Base-by-base conservation (phyloP, 2,888 invertebrate genomes). In the Ophioninae sp. region DNA sequence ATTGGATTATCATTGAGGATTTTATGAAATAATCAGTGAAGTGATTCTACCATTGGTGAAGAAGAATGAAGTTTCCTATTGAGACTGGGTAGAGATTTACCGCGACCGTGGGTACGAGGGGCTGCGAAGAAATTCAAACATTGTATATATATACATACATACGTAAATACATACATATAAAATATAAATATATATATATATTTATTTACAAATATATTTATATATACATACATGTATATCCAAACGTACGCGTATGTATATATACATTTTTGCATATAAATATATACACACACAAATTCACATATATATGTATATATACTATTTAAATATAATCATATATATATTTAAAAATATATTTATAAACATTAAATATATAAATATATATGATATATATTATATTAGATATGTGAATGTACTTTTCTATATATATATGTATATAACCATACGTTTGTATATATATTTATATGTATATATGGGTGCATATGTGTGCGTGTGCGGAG, bases 271-370 rank as follows among this genome's bases (percentile, higher is more conserved):
- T 22, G 56, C 41, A 73, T n/a, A 71, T 41, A 10, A 13, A 64
- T 30, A 68, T 23, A 67, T n/a, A 72, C 17, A 17, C 30, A 30
- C 30, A 30, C 17, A 67, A 7, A 44, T 9, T 41, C 51, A 72
- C 22, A 37, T 22, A 61, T 69, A 77, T 63, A 72, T 76, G 51
- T 63, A 23, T 58, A 41, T 65, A 59, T 51, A 2, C n/a, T n/a
- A n/a, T n/a, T n/a, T n/a, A n/a, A n/a, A n/a, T n/a, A n/a, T n/a
- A n/a, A n/a, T n/a, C 22, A 37, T 22, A 61, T 69, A 77, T 63
- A 72, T 76, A 61, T 63, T n/a, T 58, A 41, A 56, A 59, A 13
- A 2, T 51, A 51, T 51, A 51, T 51, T 13, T 51, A 51, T 51
- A 51, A 17, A 51, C 1, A 51, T 6, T 5, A 51, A 51, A 17